Percentiles rank a stretch among this genome's conserved stretches.
Evolutionary conservation across 2,113 vertebrate species (phyloP).

Genomic region (Chaetodon trifascialis): DNA sequence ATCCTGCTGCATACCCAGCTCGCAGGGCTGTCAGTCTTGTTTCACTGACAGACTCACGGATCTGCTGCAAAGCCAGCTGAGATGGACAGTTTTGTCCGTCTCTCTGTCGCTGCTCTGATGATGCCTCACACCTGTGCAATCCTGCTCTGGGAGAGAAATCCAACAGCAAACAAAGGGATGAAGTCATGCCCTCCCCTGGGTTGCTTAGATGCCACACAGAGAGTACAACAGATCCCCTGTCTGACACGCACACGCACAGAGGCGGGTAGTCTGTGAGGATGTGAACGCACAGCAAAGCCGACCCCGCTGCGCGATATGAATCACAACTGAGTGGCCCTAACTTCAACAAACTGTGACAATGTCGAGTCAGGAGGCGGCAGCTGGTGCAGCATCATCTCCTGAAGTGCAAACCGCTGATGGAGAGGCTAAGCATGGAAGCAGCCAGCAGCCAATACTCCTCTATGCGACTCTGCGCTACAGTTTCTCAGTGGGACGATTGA

Average conservation of each 20-base stretch:
- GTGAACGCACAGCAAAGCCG: constrained; percentile 22
- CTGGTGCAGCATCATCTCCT: constrained; percentile 4
- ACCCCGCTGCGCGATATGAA: constrained; percentile 20
- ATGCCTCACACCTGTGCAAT: constrained; percentile 14
- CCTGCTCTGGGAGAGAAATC: constrained; percentile 42
- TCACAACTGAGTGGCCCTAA: constrained; percentile 31
- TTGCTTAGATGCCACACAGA: constrained; percentile 36
- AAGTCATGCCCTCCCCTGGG: constrained; percentile 58
- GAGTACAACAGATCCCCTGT: constrained; percentile 21
- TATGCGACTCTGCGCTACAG: background rate
- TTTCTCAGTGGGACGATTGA: constrained; percentile 12
- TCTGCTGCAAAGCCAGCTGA: background rate
- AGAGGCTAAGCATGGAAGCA: constrained; percentile 12
- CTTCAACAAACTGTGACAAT: constrained; percentile 53
- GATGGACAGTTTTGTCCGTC: background rate
- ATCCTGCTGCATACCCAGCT: background rate
- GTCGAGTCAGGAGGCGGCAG: constrained; percentile 20
- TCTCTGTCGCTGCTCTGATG: constrained; percentile 4
- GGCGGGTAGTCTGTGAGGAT: constrained; percentile 11
- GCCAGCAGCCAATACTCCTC: background rate
- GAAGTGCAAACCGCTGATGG: constrained; percentile 23
- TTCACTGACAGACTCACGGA: background rate
- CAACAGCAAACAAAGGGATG: constrained; percentile 50
- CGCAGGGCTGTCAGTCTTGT: background rate
- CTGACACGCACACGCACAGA: constrained; percentile 19